Conservation (phyloP, 1,140 invertebrate genomes). For the Aphelinus certus region DNA sequence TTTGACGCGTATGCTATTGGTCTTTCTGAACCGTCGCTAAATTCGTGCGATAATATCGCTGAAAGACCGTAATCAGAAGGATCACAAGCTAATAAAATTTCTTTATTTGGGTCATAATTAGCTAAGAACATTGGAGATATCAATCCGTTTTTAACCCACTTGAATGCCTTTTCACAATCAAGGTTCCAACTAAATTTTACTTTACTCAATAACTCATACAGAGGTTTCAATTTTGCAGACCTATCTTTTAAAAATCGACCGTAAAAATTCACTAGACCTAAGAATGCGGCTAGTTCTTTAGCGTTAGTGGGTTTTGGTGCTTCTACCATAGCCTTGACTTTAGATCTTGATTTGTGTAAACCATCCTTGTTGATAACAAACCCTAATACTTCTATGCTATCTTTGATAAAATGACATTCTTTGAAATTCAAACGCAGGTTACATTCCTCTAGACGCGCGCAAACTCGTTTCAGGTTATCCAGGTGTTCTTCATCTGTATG, state of each 20-base stretch:
- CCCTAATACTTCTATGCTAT: constrained; percentile 44
- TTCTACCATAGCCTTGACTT: constrained; percentile 41
- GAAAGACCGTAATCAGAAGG: constrained; percentile 63
- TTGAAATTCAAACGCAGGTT: constrained; percentile 36
- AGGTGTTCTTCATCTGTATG: background rate
- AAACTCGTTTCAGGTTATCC: background rate
- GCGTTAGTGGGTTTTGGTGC: constrained; percentile 36
- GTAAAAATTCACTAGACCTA: constrained; percentile 43
- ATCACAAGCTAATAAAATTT: constrained; percentile 9
- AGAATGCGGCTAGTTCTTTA: constrained; percentile 33
- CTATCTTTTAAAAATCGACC: constrained; percentile 35
- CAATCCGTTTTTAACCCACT: constrained; percentile 43
- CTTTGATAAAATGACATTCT: constrained; percentile 38
- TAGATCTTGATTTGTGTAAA: constrained; percentile 42
- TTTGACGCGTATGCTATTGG: constrained; percentile 26
- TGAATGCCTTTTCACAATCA: constrained; percentile 39
- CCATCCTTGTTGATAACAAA: constrained; percentile 48
- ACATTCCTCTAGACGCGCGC: constrained; percentile 26
- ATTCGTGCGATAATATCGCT: constrained; percentile 61
- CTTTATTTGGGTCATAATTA: constrained; percentile 6
- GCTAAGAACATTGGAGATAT: background rate
- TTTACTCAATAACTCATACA: constrained; percentile 37
- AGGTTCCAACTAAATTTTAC: constrained; percentile 11
- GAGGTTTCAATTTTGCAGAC: constrained; percentile 27
- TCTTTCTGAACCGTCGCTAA: constrained; percentile 51